A percentile compares a stretch with the other conserved stretches of the same genome.
Conservation (phyloP, 2,888 invertebrate genomes). For the Drosophila longiperda region DNA sequence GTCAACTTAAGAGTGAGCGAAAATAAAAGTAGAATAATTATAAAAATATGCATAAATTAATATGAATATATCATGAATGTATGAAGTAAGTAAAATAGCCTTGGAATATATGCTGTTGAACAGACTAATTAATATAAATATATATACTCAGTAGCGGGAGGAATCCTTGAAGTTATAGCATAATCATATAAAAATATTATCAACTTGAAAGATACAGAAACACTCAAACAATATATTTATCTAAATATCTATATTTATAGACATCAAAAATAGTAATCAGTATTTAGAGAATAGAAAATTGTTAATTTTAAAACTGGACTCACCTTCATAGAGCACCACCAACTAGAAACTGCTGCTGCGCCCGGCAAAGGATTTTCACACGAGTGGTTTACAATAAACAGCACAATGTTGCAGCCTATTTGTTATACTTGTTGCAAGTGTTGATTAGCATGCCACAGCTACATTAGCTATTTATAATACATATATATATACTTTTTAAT, state of each 20-base stretch:
- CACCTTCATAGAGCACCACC: slow-evolving; percentile 69
- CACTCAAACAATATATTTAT: background rate
- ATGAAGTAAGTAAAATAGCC: background rate
- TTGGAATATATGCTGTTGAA: background rate
- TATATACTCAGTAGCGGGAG: background rate
- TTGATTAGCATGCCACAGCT: slow-evolving; percentile 50
- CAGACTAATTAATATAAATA: background rate
- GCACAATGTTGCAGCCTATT: slow-evolving; percentile 36
- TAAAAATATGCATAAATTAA: background rate
- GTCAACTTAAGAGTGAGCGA: background rate
- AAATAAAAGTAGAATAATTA: background rate
- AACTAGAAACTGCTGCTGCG: slow-evolving; percentile 61
- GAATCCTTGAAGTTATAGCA: background rate
- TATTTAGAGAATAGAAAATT: background rate
- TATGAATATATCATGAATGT: background rate
- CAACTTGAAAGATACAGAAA: background rate
- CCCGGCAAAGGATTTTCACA: slow-evolving; percentile 47
- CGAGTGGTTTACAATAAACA: slow-evolving; percentile 15
- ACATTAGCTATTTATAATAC: slow-evolving; percentile 31
- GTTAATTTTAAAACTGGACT: slow-evolving; percentile 35
- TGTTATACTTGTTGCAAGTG: slow-evolving; percentile 38
- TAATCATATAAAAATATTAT: background rate
- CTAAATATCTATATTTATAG: background rate
- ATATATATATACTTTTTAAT: background rate
- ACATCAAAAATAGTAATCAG: background rate